These are phyloP conservation scores for Callopanchax toddi DNA, from an alignment of 2,113 vertebrate species.

Conservation along the genomic window DNA sequence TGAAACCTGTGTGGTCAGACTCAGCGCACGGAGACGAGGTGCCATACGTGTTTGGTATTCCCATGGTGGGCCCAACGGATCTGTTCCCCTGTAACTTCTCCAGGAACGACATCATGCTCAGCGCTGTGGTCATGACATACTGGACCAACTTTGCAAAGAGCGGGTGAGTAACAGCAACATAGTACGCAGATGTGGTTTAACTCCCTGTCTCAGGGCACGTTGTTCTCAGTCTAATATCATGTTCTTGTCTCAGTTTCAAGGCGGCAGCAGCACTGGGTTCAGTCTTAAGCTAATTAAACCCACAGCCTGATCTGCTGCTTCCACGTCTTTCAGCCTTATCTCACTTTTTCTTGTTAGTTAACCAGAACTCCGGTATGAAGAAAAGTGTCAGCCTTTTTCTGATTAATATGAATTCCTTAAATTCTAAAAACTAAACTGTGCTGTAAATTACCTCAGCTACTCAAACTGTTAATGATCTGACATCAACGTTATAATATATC, in stretches of 20 bases:
- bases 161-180: slow-evolving; percentile 83
- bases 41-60: slow-evolving; percentile 96
- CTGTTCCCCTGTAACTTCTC: slow-evolving; percentile 99
- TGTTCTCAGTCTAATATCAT: slow-evolving; percentile 8
- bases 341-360: slow-evolving; percentile 21
- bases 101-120: slow-evolving; percentile 98
- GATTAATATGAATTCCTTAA: slow-evolving; percentile 24
- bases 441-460: neutral
- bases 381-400: slow-evolving; percentile 11
- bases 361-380: slow-evolving; percentile 10
- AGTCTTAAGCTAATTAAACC: slow-evolving; percentile 48
- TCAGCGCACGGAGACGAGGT: slow-evolving; percentile 98
- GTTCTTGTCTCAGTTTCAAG: neutral
- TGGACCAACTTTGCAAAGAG: slow-evolving; percentile 99
- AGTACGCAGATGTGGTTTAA: neutral
- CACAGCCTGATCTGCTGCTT: no score
- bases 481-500: neutral
- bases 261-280: slow-evolving; percentile 10
- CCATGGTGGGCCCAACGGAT: slow-evolving; percentile 96
- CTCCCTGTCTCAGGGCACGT: no score
- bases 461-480: neutral
- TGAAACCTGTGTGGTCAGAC: slow-evolving; percentile 98
- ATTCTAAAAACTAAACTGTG: slow-evolving; percentile 13
- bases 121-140: slow-evolving; percentile 98
- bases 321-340: slow-evolving; percentile 17